These are phyloP conservation scores for Seladonia tumulorum DNA, from an alignment of 2,888 invertebrate genomes.

Conservation along the genomic window DNA sequence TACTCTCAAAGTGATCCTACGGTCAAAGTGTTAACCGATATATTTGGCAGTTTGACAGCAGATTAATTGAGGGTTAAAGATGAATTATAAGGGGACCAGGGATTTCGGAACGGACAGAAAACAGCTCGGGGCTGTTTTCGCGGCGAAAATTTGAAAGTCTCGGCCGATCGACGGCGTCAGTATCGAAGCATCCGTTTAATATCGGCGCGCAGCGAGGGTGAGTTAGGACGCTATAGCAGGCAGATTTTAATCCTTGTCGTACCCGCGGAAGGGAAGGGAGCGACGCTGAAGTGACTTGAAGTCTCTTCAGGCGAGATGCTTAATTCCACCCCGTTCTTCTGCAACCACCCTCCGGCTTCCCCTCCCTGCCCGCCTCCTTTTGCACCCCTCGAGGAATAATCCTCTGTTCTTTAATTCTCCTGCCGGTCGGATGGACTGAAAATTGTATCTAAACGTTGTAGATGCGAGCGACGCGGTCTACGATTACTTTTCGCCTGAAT, in stretches of 20 bases:
- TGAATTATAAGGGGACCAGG: background rate
- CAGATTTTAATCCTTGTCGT: constrained; percentile 84
- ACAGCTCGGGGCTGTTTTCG: background rate
- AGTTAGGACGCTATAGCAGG: constrained; percentile 76
- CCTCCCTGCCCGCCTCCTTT: constrained; percentile 67
- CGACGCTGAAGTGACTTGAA: constrained; percentile 83
- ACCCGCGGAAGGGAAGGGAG: constrained; percentile 75
- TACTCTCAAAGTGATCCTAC: too few species aligned
- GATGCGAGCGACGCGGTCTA: constrained; percentile 1
- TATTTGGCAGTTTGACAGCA: too few species aligned
- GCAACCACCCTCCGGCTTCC: constrained; percentile 73
- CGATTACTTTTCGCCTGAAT: background rate
- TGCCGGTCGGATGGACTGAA: constrained; percentile 68
- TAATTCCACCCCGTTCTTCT: constrained; percentile 80
- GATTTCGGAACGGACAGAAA: too few species aligned
- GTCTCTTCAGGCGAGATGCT: constrained; percentile 84
- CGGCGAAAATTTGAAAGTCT: constrained; percentile 39
- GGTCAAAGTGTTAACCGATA: too few species aligned
- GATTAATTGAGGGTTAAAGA: too few species aligned
- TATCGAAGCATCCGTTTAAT: constrained; percentile 81
- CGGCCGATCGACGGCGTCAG: constrained; percentile 68
- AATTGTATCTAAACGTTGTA: constrained; percentile 68
- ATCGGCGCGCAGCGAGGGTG: constrained; percentile 65
- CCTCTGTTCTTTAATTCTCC: constrained; percentile 78
- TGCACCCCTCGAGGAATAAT: constrained; percentile 77